These are phyloP conservation scores for Ianthella basta DNA, from an alignment of 37 sponge, comb jelly and placozoan genomes.

Conservation along the genomic window DNA sequence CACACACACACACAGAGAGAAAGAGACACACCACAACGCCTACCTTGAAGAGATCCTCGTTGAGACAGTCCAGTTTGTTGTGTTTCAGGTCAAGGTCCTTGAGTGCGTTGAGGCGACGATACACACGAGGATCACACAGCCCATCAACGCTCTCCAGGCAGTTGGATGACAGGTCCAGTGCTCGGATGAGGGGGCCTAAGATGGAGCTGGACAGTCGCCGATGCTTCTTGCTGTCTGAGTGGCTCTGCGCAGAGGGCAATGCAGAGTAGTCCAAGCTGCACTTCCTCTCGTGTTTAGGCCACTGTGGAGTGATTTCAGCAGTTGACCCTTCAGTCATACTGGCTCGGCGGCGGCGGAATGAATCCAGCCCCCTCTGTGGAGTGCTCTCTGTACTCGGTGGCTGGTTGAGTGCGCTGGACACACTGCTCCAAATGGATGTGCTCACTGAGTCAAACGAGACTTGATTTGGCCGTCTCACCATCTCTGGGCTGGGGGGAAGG, in stretches of 20 bases:
- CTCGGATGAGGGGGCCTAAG: neutral
- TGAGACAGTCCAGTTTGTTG: constrained; percentile 47
- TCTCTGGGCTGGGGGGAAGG: constrained; percentile 13
- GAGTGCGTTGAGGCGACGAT: constrained; percentile 25
- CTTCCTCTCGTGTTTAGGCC: no score
- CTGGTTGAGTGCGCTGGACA: no score
- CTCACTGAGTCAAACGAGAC: neutral
- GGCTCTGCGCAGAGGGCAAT: neutral
- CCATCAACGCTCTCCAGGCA: constrained; percentile 28
- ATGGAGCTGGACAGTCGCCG: neutral
- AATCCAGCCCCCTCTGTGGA: neutral
- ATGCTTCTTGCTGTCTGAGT: neutral
- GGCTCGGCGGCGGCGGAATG: neutral
- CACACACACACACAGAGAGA: neutral
- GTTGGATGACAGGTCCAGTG: constrained; percentile 66
- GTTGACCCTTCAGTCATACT: neutral
- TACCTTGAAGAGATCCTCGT: constrained; percentile 54
- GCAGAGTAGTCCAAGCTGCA: neutral
- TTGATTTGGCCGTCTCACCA: neutral
- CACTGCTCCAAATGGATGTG: neutral
- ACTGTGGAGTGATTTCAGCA: neutral
- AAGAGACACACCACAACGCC: neutral
- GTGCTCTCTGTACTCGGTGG: neutral
- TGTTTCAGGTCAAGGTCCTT: constrained; percentile 53
- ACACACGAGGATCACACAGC: constrained; percentile 6